phyloP scores from a whole-genome alignment of 2,113 vertebrate species.

The Pachypanchax playfairii region DNA sequence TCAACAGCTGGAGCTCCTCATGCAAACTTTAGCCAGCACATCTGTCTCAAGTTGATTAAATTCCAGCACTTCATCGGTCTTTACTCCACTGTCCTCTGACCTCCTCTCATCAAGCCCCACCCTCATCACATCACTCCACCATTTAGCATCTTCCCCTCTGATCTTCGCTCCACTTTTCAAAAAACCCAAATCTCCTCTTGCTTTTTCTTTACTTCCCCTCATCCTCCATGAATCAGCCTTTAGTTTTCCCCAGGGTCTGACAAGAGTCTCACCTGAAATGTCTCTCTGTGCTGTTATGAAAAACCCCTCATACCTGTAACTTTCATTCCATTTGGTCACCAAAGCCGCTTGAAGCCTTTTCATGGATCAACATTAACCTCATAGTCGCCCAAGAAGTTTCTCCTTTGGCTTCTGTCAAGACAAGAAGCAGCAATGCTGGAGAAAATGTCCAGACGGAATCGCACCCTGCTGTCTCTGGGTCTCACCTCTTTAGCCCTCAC shows the following conservation, averaged over 20 bases:
- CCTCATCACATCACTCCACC: slow-evolving; percentile 11
- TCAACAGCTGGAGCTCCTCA: slow-evolving; percentile 23
- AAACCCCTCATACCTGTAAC: slow-evolving; percentile 5
- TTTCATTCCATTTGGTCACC: slow-evolving; percentile 6
- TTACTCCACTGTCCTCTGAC: slow-evolving; percentile 41
- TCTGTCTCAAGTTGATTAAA: slow-evolving; percentile 63
- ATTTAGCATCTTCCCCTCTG: slow-evolving; percentile 21
- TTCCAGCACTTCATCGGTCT: slow-evolving; percentile 45
- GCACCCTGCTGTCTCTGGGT: slow-evolving; percentile 83
- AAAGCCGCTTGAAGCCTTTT: slow-evolving; percentile 8
- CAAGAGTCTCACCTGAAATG: background rate
- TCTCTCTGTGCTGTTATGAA: background rate
- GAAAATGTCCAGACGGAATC: slow-evolving; percentile 71
- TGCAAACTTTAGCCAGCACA: slow-evolving; percentile 46
- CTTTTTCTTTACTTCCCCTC: slow-evolving; percentile 1
- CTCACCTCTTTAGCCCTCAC: slow-evolving; percentile 86
- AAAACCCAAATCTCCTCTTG: slow-evolving; percentile 37
- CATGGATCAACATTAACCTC: background rate
- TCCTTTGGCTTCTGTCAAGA: background rate
- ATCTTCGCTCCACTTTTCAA: slow-evolving; percentile 28
- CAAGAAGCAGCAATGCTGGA: slow-evolving; percentile 76
- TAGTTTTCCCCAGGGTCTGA: background rate
- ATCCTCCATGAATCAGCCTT: slow-evolving; percentile 19
- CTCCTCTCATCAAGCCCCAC: slow-evolving; percentile 19
- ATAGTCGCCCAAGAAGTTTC: background rate